These are phyloP conservation scores for Caenorhabditis zanzibari DNA, from an alignment of 2,888 invertebrate species.

Conservation along the genomic window DNA sequence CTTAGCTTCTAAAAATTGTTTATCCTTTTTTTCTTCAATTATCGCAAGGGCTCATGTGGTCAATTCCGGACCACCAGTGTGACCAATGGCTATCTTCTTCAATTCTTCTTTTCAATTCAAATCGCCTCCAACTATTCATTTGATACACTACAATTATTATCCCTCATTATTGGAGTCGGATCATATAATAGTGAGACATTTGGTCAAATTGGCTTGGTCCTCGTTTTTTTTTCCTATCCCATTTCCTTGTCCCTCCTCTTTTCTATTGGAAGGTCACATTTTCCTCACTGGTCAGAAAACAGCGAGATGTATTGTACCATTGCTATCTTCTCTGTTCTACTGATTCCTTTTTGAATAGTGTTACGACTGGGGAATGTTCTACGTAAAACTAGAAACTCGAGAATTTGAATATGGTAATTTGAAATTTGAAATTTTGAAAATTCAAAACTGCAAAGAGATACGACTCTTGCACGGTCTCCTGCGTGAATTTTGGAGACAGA, in stretches of 20 bases:
- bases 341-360: slow-evolving; percentile 6
- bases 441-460: neutral
- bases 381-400: neutral
- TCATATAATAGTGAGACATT: slow-evolving; percentile 63
- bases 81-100: slow-evolving; percentile 27
- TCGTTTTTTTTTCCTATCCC: slow-evolving; percentile 20
- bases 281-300: slow-evolving; percentile 15
- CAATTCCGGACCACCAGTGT: slow-evolving; percentile 31
- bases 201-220: slow-evolving; percentile 60
- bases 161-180: slow-evolving; percentile 31
- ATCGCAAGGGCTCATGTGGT: slow-evolving; percentile 44
- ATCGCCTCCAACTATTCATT: slow-evolving; percentile 35
- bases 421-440: neutral
- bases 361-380: slow-evolving; percentile 29
- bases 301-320: slow-evolving; percentile 12
- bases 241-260: neutral
- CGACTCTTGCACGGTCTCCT: neutral
- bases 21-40: neutral
- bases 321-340: slow-evolving; percentile 12
- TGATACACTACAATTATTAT: slow-evolving; percentile 63
- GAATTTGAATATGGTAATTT: slow-evolving; percentile 38
- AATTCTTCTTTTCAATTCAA: slow-evolving; percentile 46
- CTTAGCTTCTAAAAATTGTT: neutral
- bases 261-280: slow-evolving; percentile 18
- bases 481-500: too few species aligned